A percentile compares a stretch with the other conserved stretches of the same genome.
These are phyloP conservation scores for Mamestra configurata DNA, from an alignment of 1,140 invertebrate species.

Conservation along the genomic window DNA sequence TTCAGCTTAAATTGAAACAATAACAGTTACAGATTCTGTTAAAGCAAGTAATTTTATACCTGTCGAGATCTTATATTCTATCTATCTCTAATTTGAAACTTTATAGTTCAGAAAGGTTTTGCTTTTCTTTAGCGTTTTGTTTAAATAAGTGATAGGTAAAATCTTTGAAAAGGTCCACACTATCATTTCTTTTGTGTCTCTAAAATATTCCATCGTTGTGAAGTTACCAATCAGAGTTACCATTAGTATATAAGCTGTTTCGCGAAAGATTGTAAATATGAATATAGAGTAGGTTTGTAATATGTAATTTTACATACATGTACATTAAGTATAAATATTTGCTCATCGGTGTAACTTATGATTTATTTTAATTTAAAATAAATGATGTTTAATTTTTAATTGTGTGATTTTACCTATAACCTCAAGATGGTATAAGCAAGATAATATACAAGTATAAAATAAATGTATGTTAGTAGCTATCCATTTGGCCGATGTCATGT, in stretches of 20 bases:
- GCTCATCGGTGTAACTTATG: conserved; percentile 48
- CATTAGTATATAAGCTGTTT: neutral
- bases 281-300: neutral
- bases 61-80: no score
- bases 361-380: conserved; percentile 42
- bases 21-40: no score
- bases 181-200: neutral
- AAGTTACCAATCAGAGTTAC: conserved; percentile 46
- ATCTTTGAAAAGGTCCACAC: neutral
- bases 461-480: no score
- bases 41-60: no score
- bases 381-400: neutral
- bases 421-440: neutral
- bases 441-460: no score
- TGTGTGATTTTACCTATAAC: neutral
- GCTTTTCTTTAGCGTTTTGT: no score
- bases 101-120: no score
- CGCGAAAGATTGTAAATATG: conserved; percentile 37
- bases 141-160: no score
- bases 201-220: neutral
- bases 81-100: no score
- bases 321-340: neutral
- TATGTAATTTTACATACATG: neutral
- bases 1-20: neutral
- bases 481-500: no score